Base-by-base conservation (phyloP, 2,888 invertebrate genomes). In the Panzeria rudis region DNA sequence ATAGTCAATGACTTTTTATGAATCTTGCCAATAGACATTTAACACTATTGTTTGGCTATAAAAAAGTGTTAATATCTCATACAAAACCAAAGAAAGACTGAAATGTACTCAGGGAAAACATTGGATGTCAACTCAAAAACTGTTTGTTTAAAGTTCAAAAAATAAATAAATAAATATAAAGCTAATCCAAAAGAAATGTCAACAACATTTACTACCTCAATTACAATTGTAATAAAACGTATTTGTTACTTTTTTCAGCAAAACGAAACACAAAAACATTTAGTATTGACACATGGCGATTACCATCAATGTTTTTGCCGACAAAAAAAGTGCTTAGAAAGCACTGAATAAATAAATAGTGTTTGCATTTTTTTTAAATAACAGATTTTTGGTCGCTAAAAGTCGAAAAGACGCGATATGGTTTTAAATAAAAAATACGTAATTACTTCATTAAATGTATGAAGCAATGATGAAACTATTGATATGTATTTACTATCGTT, bases 1-100 rank as follows among this genome's bases (percentile, higher is more conserved):
- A 79, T 79, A 83, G 83, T 83, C 75, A 83, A 64, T 79, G 83
- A 79, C 83, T 69, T 32, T 79, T 47, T 13, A 64, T 17, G 23
- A 69, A 62, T 83, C 50, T 69, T 69, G 47, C 38, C 68, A 75
- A 41, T 20, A 6, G 9, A 35, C 9, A 62, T 15, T 20, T 25
- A 56, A 77, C 71, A 50, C 54, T 44, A 69, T 62, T 78, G 38
- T 62, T 44, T 79, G 73, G 69, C 78, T 44, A 50, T 50, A 66
- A 64, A 78, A 78, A 64, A 59, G 41, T 7, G 56, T 77, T 66
- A 59, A 50, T 62, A 54, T 23, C 52, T 11, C 35, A 75, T 59
- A 23, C 9, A 13, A 25, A 54, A 13, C 2, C 8, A 17, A 23
- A 50, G 47, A 54, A 23, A n/a, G n/a, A n/a, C n/a, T n/a, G n/a